Base-by-base conservation (phyloP, 2,113 vertebrate genomes). In the Poecile atricapillus region DNA sequence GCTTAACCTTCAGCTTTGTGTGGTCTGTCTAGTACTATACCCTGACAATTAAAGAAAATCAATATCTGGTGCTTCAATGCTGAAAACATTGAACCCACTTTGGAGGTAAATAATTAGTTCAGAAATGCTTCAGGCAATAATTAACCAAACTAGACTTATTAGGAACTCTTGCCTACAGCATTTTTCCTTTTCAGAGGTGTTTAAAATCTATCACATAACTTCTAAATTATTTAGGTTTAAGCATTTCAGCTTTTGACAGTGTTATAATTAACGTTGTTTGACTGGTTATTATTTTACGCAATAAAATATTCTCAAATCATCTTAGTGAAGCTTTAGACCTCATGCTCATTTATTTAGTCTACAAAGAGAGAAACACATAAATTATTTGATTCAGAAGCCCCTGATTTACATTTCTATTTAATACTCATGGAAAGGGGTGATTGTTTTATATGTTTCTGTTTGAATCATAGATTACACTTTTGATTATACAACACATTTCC, bases 1-100 rank as follows among this genome's bases (percentile, higher is more conserved):
- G 60, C 90, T 95, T 97, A 94, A 95, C 97, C 96, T 97, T 97
- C 96, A 96, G 93, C 93, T 96, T 82, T 64, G 63, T 83, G 64
- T 79, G 80, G 55, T 83, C 83, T 88, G 82, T 70, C 91, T 88
- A 83, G 60, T 70, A 52, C 88, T 90, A 44, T 85, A 50, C 44
- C 37, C 63, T 84, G 60, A 73, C 93, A 94, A 89, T 93, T 96
- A 93, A 60, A 53, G 85, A 90, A 96, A 96, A 97, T 97, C 97
- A 96, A 91, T 95, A 85, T 19, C 84, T 79, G 77, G 67, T 76
- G 77, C 76, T 94, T 94, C 73, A 83, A 27, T 92, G 84, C 77
- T 76, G 83, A 84, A 95, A 95, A 94, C 47, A 83, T 64, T 41
- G 65, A 64, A 7, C 15, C 24, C 71, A 68, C 67, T 95, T 69